phyloP scores from a whole-genome alignment of 1,140 invertebrate species.

The Drosophila prosaltans region DNA sequence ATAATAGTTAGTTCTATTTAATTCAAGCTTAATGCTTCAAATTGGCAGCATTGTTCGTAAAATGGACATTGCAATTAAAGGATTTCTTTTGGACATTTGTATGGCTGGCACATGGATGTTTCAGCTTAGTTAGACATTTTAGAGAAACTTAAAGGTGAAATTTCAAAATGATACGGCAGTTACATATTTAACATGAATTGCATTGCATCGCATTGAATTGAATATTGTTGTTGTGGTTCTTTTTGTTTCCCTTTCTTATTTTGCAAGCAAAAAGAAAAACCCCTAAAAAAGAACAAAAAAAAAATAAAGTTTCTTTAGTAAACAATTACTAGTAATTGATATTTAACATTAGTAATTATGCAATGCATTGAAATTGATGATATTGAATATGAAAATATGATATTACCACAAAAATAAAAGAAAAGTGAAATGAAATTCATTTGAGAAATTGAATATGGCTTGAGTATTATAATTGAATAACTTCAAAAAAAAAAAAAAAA shows the following conservation, averaged over 20 bases:
- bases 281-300: neutral
- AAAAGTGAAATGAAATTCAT: neutral
- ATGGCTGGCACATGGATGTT: constrained; percentile 35
- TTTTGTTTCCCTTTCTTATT: neutral
- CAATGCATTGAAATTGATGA: constrained; percentile 54
- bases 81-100: constrained; percentile 26
- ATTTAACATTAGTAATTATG: constrained; percentile 39
- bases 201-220: constrained; percentile 9
- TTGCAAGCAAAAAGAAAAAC: neutral
- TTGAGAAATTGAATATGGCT: constrained; percentile 7
- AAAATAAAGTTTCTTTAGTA: neutral
- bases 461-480: constrained; percentile 1
- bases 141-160: constrained; percentile 36
- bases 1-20: neutral
- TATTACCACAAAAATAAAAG: neutral
- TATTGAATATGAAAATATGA: constrained; percentile 23
- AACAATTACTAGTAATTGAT: neutral
- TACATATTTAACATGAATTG: too few species aligned
- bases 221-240: neutral
- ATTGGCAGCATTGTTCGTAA: neutral
- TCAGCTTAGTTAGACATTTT: constrained; percentile 21
- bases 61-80: neutral
- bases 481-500: neutral
- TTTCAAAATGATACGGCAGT: constrained; percentile 27
- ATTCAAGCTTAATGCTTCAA: neutral